Evolutionary conservation across 2,797 vertebrate species (phyloP), one percentile per base, ranked within the genome.

Genomic region (Poeciliopsis turneri): DNA sequence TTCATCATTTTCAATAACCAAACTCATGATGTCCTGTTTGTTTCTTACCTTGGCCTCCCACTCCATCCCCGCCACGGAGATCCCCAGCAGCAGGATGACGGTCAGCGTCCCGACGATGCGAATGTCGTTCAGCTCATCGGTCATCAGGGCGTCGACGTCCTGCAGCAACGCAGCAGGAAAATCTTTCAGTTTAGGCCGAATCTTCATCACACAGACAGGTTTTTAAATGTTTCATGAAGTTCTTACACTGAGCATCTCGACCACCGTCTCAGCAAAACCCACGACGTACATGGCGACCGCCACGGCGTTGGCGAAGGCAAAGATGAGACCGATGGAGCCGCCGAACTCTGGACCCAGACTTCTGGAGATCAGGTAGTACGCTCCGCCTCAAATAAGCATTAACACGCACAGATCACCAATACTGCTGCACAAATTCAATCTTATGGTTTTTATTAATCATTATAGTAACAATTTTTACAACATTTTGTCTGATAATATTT

Each of bases 271-370:
- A 8, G 98, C 96, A 82, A 99, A 99, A 79, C 98, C 98, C 80
- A 99, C 98, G 23, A 99, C 98, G 73, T 99, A 99, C 98, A 99
- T 99, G 86, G 98, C 97, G 86, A 99, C 98, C 3, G 98, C 98
- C 77, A 99, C 98, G 2, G 98, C 98, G 74, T 99, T 99, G 78
- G 98, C 98, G 84, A 99, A 99, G 72, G 98, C 97, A 45, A 99
- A 99, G 79, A 99, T 99, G 7, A 99, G 95, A 4, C 98, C 98
- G 36, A 99, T 99, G 28, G 98, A 97, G 49, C 98, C 98, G 70
- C 98, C 98, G 61, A 99, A 99, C 92, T 99, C 98, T 6, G 98
- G 98, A 7, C 98, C 98, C 80, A 99, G 91, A 88, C 97, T 99
- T 92, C 98, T 96, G 81, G 98, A 99, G 95, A 99, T 99, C 89